Evolutionary conservation across 2,888 invertebrate genomes (phyloP).

Genomic region (Callinectes sapidus): DNA sequence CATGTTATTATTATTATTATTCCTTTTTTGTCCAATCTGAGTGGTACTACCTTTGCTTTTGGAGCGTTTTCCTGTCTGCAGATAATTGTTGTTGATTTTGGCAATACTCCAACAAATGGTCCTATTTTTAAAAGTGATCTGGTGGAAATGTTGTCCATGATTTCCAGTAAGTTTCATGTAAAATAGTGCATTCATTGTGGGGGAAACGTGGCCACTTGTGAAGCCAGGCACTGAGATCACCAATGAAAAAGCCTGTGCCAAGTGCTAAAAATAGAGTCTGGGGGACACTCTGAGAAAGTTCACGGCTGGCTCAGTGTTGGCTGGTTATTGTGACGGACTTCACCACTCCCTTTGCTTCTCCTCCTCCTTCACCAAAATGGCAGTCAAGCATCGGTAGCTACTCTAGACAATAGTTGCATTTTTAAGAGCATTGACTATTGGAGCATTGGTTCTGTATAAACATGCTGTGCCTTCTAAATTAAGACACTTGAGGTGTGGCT

Average conservation of each 20-base stretch:
- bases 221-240: constrained; percentile 66
- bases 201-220: constrained; percentile 53
- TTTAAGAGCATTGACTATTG: constrained; percentile 14
- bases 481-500: constrained; percentile 8
- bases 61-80: neutral
- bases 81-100: neutral
- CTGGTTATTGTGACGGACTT: constrained; percentile 60
- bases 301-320: constrained; percentile 64
- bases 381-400: constrained; percentile 62
- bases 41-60: constrained; percentile 35
- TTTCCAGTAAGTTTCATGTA: neutral
- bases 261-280: constrained; percentile 56
- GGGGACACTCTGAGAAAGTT: constrained; percentile 59
- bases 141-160: neutral
- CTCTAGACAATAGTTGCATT: neutral
- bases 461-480: constrained; percentile 15
- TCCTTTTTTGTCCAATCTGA: neutral
- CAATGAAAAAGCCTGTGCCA: constrained; percentile 65
- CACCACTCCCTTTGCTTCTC: constrained; percentile 47
- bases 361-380: constrained; percentile 50
- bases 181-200: constrained; percentile 19
- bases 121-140: neutral
- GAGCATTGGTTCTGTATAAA: constrained; percentile 34
- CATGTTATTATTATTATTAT: neutral
- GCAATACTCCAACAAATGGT: neutral